A percentile compares a stretch with the other conserved stretches of the same genome.
phyloP scores from a whole-genome alignment of 2,797 vertebrate species.

The Megaceryle alcyon region DNA sequence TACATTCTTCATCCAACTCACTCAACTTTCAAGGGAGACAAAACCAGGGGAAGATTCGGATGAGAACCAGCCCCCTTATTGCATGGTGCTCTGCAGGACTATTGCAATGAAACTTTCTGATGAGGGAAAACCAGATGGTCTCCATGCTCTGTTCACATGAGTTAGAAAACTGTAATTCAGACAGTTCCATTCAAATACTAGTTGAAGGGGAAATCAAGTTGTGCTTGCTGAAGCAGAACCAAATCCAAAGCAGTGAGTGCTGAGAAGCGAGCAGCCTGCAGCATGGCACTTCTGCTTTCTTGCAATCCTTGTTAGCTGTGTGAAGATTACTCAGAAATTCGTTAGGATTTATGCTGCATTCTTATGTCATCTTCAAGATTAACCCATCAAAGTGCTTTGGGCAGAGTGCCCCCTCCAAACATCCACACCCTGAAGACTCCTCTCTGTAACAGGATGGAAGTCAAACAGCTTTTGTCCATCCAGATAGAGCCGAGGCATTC shows the following conservation, averaged over 20 bases:
- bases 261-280: not conserved
- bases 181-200: not conserved
- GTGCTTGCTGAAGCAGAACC: not conserved
- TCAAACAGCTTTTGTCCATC: not conserved
- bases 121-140: not conserved
- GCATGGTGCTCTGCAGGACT: not conserved
- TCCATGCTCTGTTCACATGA: not conserved
- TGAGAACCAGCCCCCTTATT: not conserved
- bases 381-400: accelerated
- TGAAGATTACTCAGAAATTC: not conserved
- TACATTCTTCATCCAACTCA: not conserved
- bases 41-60: accelerated
- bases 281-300: not conserved
- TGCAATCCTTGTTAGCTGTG: not conserved
- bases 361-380: not conserved
- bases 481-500: accelerated
- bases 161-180: not conserved
- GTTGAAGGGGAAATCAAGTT: not conserved
- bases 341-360: not conserved
- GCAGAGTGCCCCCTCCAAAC: not conserved
- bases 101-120: not conserved
- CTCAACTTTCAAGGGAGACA: not conserved
- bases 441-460: not conserved
- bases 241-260: not conserved
- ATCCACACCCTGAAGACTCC: not conserved